Percentiles rank a stretch among this genome's conserved stretches.
Evolutionary conservation across 1,140 invertebrate species (phyloP).

Genomic region (Heliconius eleuchia): DNA sequence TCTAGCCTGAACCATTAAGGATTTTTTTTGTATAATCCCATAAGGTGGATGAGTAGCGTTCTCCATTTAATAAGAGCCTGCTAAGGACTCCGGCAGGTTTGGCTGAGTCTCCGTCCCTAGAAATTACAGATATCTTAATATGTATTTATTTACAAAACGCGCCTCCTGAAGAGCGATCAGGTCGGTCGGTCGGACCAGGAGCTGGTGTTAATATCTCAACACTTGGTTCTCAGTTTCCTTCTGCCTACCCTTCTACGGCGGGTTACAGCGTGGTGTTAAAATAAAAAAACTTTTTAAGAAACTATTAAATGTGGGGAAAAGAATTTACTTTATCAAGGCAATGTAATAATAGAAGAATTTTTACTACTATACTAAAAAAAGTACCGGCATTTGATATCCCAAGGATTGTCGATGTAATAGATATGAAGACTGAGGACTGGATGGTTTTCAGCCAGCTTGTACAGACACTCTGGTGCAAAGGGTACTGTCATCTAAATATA

Average conservation of each 20-base stretch:
- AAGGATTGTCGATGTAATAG: slow-evolving; percentile 76
- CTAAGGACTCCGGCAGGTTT: slow-evolving; percentile 62
- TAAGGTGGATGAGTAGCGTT: slow-evolving; percentile 65
- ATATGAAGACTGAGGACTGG: slow-evolving; percentile 71
- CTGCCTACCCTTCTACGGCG: too few relatives aligned
- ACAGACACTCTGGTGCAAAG: slow-evolving; percentile 65
- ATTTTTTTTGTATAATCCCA: slow-evolving; percentile 61
- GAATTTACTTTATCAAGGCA: too few relatives aligned
- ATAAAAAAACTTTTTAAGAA: too few relatives aligned
- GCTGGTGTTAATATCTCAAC: too few relatives aligned
- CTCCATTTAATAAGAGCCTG: slow-evolving; percentile 64
- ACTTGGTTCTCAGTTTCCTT: too few relatives aligned
- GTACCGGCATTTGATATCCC: slow-evolving; percentile 69
- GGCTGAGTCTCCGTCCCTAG: slow-evolving; percentile 67
- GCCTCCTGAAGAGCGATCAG: too few relatives aligned
- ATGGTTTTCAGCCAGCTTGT: slow-evolving; percentile 56
- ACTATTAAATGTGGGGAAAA: too few relatives aligned
- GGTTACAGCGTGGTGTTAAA: too few relatives aligned
- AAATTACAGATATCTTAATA: slow-evolving; percentile 19
- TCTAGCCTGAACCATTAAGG: slow-evolving; percentile 27
- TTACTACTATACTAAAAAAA: neutral
- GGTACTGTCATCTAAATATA: slow-evolving; percentile 61
- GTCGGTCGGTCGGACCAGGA: too few relatives aligned
- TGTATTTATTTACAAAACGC: too few relatives aligned
- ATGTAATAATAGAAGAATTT: too few relatives aligned